Evolutionary conservation across 2,113 vertebrate genomes (phyloP).

Genomic region (Sterrhoptilus dennistouni): DNA sequence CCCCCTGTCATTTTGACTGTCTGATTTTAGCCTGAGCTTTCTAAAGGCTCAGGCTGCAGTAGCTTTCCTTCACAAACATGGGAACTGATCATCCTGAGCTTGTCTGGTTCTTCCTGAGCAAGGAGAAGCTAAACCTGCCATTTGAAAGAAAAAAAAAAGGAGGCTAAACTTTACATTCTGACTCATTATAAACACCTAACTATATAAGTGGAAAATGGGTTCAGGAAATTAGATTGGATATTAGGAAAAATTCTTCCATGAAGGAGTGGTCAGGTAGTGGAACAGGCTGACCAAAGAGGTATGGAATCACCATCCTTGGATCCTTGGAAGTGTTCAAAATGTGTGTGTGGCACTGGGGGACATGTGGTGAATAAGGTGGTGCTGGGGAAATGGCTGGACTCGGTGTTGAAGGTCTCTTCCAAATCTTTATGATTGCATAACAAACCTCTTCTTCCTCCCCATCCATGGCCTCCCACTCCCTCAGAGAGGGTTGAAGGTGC

Average conservation of each 20-base stretch:
- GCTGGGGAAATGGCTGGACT: background rate
- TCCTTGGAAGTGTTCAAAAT: background rate
- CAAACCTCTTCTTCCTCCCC: background rate
- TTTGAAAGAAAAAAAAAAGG: background rate
- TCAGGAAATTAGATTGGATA: background rate
- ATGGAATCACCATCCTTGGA: background rate
- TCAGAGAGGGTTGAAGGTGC: background rate
- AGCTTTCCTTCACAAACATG: background rate
- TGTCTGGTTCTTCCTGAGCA: background rate
- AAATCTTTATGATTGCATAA: background rate
- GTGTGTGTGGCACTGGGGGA: background rate
- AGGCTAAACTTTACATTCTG: background rate
- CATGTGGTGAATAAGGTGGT: accelerated
- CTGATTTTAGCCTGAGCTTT: background rate
- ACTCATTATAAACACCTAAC: background rate
- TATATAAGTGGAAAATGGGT: accelerated
- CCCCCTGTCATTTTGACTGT: background rate
- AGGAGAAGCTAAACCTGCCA: background rate
- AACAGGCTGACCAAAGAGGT: background rate
- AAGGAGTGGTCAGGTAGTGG: background rate
- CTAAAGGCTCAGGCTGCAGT: background rate
- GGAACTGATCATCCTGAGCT: background rate
- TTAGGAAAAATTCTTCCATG: background rate
- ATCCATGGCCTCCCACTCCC: background rate
- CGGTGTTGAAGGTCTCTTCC: background rate